A percentile compares a stretch with the other conserved stretches of the same genome.
Conservation (phyloP, 2,113 vertebrate species). For the Microcebus jonahi region DNA sequence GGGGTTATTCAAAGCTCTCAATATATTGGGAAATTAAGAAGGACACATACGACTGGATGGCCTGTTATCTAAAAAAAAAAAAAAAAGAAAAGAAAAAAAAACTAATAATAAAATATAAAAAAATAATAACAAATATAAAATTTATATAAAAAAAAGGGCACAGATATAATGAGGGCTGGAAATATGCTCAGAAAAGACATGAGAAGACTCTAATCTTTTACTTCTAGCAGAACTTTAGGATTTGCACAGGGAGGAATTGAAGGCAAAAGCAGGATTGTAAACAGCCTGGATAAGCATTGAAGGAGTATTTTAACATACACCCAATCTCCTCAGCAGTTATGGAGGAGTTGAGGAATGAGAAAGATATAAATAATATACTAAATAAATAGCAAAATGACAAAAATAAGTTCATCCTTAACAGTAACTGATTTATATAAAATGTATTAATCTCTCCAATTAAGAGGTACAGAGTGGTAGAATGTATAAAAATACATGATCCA, state of each 20-base stretch:
- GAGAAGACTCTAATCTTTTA: not conserved
- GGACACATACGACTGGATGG: not conserved
- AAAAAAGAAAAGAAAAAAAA: too few relatives aligned
- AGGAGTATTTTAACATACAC: not conserved
- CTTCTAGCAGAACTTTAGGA: not conserved
- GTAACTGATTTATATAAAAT: not conserved
- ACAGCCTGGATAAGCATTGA: not conserved
- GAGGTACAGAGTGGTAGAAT: not conserved
- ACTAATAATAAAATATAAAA: too few relatives aligned
- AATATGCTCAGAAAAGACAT: not conserved
- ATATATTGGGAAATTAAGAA: not conserved
- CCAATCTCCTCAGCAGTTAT: not conserved
- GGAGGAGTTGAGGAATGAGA: not conserved
- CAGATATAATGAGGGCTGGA: not conserved
- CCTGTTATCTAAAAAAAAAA: too few relatives aligned
- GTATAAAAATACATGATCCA: not conserved
- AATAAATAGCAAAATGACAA: not conserved
- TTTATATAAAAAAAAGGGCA: not conserved
- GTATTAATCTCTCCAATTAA: not conserved
- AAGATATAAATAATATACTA: not conserved
- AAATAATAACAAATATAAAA: too few relatives aligned
- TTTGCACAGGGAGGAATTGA: not conserved
- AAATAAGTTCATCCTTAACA: not conserved
- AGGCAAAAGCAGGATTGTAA: not conserved
- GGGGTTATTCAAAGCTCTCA: not conserved